These are phyloP conservation scores for Apogon talboti DNA, from an alignment of 2,797 vertebrate genomes.

Conservation along the genomic window DNA sequence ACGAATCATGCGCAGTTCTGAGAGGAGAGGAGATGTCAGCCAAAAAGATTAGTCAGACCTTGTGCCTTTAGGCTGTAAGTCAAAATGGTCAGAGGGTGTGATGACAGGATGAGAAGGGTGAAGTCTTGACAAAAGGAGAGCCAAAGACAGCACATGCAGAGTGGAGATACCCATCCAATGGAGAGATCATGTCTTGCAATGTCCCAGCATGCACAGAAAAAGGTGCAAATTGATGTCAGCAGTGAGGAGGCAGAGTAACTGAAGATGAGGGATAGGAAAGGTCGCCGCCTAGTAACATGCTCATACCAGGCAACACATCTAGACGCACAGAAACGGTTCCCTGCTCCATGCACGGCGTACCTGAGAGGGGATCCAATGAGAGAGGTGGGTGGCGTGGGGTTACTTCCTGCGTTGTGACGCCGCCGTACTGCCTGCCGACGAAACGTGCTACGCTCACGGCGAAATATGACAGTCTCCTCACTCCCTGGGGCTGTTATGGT, in stretches of 20 bases:
- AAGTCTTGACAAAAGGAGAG: constrained; percentile 49
- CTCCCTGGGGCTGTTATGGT: constrained; percentile 90
- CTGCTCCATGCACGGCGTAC: constrained; percentile 84
- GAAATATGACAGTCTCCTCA: constrained; percentile 96
- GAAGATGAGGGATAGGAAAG: constrained; percentile 25
- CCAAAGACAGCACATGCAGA: constrained; percentile 57
- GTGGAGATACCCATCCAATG: constrained; percentile 37
- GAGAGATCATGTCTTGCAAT: constrained; percentile 27
- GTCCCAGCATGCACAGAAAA: constrained; percentile 48
- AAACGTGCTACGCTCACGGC: constrained; percentile 98
- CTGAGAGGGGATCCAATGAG: constrained; percentile 99
- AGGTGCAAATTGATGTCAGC: constrained; percentile 18
- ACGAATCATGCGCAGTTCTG: constrained; percentile 34
- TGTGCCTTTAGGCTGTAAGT: constrained; percentile 30
- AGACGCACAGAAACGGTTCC: constrained; percentile 14
- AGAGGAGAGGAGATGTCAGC: constrained; percentile 32
- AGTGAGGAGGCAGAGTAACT: not conserved
- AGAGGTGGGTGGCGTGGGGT: constrained; percentile 96
- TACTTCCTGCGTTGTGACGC: constrained; percentile 99
- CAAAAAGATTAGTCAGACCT: constrained; percentile 47
- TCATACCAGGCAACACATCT: constrained; percentile 42
- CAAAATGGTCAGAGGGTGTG: constrained; percentile 41
- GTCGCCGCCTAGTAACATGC: constrained; percentile 51
- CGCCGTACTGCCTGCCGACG: constrained; percentile 98
- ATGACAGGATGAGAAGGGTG: constrained; percentile 43